These are phyloP conservation scores for Microcebus griseorufus DNA, from an alignment of 2,113 vertebrate genomes.

Conservation along the genomic window DNA sequence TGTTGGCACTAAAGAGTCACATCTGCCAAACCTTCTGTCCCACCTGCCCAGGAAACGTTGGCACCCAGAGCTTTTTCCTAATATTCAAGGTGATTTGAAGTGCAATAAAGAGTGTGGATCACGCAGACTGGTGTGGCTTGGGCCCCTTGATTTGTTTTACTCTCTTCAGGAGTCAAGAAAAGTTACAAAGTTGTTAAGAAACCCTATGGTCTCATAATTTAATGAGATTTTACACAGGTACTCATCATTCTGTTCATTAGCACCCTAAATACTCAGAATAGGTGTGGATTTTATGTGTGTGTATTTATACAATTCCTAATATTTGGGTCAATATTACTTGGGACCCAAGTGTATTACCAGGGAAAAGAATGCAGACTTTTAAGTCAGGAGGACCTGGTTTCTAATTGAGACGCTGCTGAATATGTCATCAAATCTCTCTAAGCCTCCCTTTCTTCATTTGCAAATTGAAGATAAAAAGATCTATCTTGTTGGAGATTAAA, in stretches of 20 bases:
- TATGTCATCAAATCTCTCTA: background rate
- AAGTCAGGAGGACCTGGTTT: background rate
- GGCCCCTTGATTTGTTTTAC: background rate
- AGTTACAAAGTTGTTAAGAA: background rate
- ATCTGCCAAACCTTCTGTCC: background rate
- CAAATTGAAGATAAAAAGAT: slow-evolving; percentile 1
- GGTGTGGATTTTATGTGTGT: background rate
- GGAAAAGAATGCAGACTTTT: background rate
- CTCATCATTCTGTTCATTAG: background rate
- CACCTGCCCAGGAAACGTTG: background rate
- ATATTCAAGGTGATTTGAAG: background rate
- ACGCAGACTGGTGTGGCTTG: background rate
- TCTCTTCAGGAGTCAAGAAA: background rate
- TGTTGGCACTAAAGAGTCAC: background rate
- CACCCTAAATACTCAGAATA: background rate
- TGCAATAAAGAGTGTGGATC: background rate
- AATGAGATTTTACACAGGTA: background rate
- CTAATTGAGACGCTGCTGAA: background rate
- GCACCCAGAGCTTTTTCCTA: background rate
- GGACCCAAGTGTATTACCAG: background rate
- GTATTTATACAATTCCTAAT: background rate
- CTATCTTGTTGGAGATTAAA: background rate
- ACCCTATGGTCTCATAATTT: background rate
- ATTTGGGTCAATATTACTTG: background rate
- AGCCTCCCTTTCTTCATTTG: background rate